Evolutionary conservation across 2,888 invertebrate genomes (phyloP).

Genomic region (Cetonia aurata): DNA sequence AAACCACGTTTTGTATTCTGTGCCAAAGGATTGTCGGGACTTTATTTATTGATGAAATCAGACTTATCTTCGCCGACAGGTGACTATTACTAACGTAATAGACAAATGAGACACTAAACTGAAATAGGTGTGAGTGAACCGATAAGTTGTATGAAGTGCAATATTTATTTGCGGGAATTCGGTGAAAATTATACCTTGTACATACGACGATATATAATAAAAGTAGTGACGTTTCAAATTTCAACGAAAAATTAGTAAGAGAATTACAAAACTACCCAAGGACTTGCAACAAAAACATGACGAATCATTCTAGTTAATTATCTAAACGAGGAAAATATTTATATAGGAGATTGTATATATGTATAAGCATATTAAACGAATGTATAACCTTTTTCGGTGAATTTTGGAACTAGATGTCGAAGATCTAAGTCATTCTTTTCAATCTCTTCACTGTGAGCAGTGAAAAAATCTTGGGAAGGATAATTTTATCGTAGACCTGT

Average conservation of each 20-base stretch:
- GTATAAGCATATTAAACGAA: conserved; percentile 43
- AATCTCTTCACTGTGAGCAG: background rate
- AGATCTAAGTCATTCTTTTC: conserved; percentile 20
- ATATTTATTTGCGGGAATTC: conserved; percentile 33
- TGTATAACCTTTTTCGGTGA: conserved; percentile 60
- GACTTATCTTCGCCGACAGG: conserved; percentile 34
- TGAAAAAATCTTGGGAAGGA: conserved; percentile 25
- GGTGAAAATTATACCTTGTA: conserved; percentile 24
- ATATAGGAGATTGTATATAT: conserved; percentile 51
- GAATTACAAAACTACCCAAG: conserved; percentile 20
- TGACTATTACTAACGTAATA: background rate
- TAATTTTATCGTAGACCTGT: conserved; percentile 53
- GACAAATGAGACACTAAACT: background rate
- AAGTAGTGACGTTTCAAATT: conserved; percentile 62
- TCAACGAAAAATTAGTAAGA: conserved; percentile 61
- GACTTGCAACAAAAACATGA: conserved; percentile 28
- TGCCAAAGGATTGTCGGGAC: conserved; percentile 44
- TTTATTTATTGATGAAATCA: background rate
- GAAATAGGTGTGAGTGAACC: conserved; percentile 17
- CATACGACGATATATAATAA: conserved; percentile 44
- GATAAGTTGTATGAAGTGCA: conserved; percentile 36
- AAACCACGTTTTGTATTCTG: conserved; percentile 45
- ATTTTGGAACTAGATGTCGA: conserved; percentile 59
- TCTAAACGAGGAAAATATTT: conserved; percentile 42
- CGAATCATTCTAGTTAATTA: conserved; percentile 41